Conservation (phyloP, 2,888 invertebrate genomes). For the Schrankia costaestrigalis region DNA sequence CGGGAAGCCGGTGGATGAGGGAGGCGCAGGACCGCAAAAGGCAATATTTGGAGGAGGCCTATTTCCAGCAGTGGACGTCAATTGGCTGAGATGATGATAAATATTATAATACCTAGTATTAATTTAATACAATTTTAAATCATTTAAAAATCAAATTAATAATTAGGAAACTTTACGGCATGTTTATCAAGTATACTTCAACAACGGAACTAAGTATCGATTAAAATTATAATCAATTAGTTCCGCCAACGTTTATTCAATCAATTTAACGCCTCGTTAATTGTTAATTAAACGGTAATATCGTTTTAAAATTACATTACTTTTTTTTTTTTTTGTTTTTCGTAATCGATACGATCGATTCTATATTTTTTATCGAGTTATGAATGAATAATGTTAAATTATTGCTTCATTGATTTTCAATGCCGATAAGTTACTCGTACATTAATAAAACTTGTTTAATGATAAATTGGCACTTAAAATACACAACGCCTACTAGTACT, state of each 20-base stretch:
- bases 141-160: too few relatives aligned
- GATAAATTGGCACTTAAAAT: neutral
- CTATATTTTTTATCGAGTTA: conserved; percentile 9
- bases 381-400: conserved; percentile 6
- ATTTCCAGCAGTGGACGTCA: too few relatives aligned
- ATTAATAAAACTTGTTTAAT: conserved; percentile 8
- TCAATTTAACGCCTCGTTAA: conserved; percentile 33
- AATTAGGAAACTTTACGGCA: too few relatives aligned
- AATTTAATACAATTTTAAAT: too few relatives aligned
- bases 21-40: too few relatives aligned
- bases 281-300: conserved; percentile 29
- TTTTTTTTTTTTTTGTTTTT: conserved; percentile 17
- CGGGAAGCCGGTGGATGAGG: too few relatives aligned
- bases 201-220: too few relatives aligned
- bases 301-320: conserved; percentile 26
- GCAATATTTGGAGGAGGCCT: too few relatives aligned
- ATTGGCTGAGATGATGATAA: too few relatives aligned
- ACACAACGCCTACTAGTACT: too few relatives aligned
- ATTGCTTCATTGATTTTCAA: conserved; percentile 6
- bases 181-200: too few relatives aligned
- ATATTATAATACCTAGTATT: too few relatives aligned
- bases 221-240: conserved; percentile 28
- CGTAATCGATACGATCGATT: conserved; percentile 7
- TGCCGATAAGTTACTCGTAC: conserved; percentile 4
- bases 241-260: conserved; percentile 25